Evolutionary conservation across 2,113 vertebrate species (phyloP).

Genomic region (Lampris incognitus): DNA sequence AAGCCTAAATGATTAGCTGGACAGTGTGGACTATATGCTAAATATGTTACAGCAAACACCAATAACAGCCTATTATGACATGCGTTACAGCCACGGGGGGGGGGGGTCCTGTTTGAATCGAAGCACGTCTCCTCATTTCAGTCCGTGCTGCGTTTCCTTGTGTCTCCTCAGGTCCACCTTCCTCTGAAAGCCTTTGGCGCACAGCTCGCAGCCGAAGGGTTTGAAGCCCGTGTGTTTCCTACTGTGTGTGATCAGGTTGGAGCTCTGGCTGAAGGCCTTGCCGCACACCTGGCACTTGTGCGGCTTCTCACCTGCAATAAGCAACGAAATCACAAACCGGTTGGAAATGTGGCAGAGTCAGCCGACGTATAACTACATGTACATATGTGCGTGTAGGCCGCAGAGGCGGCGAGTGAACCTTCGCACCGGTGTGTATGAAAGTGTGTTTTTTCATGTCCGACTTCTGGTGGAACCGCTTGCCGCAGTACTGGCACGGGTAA

Average conservation of each 20-base stretch:
- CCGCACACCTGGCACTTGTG: conserved; percentile 99
- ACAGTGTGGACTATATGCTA: too few relatives aligned
- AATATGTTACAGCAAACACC: too few relatives aligned
- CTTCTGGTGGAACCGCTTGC: conserved; percentile 98
- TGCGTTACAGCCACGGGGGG: too few relatives aligned
- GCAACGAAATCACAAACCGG: not conserved
- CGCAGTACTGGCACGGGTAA: conserved; percentile 98
- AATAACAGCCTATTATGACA: too few relatives aligned
- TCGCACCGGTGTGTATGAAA: conserved; percentile 96
- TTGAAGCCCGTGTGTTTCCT: conserved; percentile 98
- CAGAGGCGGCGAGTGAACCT: not conserved
- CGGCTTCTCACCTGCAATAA: conserved; percentile 92
- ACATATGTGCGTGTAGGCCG: conserved; percentile 2
- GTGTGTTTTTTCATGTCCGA: conserved; percentile 99
- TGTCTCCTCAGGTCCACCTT: conserved; percentile 96
- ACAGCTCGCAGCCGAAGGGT: conserved; percentile 94
- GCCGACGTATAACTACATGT: not conserved
- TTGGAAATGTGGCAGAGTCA: not conserved
- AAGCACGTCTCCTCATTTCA: conserved; percentile 83
- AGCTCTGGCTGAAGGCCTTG: conserved; percentile 99
- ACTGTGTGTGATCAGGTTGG: conserved; percentile 99
- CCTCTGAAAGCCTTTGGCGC: conserved; percentile 94
- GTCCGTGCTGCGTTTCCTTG: conserved; percentile 93
- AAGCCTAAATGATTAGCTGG: too few relatives aligned
- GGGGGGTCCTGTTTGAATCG: too few relatives aligned